Conservation (phyloP, 1,140 invertebrate genomes). For the Amphibalanus amphitrite region DNA sequence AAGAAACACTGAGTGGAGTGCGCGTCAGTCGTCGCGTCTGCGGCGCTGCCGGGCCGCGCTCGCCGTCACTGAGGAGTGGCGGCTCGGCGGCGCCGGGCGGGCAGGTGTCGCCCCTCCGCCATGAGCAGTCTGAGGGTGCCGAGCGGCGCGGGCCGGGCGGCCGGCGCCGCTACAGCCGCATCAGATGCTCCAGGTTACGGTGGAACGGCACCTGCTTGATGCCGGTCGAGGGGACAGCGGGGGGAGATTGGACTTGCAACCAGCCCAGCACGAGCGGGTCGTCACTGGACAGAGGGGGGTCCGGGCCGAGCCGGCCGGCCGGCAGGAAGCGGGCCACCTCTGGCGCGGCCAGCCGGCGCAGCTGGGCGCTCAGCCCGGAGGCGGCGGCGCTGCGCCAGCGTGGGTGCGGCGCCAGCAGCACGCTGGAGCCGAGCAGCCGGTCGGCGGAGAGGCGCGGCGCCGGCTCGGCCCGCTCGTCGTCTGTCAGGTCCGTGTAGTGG, state of each 20-base stretch:
- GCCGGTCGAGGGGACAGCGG: neutral
- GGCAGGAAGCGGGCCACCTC: neutral
- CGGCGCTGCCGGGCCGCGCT: too few species aligned
- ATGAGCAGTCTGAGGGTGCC: too few species aligned
- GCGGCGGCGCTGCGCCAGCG: neutral
- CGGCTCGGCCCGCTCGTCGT: neutral
- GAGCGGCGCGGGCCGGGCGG: too few species aligned
- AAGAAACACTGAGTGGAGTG: too few species aligned
- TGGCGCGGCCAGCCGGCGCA: neutral
- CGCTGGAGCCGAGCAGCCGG: neutral
- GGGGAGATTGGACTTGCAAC: slow-evolving; percentile 3
- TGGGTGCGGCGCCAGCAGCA: neutral
- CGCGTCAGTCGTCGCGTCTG: too few species aligned
- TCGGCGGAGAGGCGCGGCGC: neutral
- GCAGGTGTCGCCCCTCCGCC: too few species aligned
- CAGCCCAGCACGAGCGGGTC: neutral
- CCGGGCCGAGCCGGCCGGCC: neutral
- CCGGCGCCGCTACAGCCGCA: neutral
- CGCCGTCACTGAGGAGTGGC: too few species aligned
- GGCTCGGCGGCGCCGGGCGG: too few species aligned
- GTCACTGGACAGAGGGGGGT: neutral
- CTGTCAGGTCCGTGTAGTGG: neutral
- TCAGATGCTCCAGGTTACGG: neutral
- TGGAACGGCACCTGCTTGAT: neutral
- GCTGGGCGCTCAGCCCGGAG: neutral